Percentiles rank a stretch among this genome's conserved stretches.
These are phyloP conservation scores for Nematostella vectensis DNA, from an alignment of 92 coral and sea anemone species.

Conservation along the genomic window DNA sequence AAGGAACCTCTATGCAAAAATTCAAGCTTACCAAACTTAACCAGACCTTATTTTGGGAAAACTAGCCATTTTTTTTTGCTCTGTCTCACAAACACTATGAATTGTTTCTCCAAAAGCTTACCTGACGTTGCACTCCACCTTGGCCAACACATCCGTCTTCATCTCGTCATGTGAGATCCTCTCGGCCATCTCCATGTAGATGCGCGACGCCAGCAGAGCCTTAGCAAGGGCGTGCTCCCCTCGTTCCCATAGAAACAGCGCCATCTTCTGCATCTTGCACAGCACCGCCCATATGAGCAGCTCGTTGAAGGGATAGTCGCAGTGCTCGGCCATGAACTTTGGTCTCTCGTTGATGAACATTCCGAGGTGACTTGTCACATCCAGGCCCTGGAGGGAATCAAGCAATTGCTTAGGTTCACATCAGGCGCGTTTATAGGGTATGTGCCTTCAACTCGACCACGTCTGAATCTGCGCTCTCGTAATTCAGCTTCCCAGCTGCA, in stretches of 20 bases:
- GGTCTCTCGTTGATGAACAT: conserved; percentile 10
- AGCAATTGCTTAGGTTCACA: neutral
- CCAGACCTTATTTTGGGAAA: too few species aligned
- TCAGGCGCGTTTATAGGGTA: too few species aligned
- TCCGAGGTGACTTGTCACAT: conserved; percentile 10
- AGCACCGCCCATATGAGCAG: conserved; percentile 78
- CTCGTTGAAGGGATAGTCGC: conserved; percentile 38
- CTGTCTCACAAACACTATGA: too few species aligned
- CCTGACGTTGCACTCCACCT: conserved; percentile 53
- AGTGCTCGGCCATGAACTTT: neutral
- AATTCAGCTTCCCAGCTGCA: too few species aligned
- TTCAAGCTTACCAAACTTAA: too few species aligned
- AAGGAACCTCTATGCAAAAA: too few species aligned
- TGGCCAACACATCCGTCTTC: conserved; percentile 44
- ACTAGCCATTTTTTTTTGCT: too few species aligned
- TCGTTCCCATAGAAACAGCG: conserved; percentile 78
- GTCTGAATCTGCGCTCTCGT: too few species aligned
- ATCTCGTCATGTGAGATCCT: conserved; percentile 55
- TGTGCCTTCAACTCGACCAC: too few species aligned
- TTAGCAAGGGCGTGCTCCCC: conserved; percentile 67
- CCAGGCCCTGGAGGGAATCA: conserved; percentile 14
- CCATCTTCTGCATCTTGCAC: conserved; percentile 84
- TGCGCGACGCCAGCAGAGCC: conserved; percentile 63
- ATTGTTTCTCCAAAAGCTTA: conserved; percentile 11
- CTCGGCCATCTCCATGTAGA: conserved; percentile 67